Evolutionary conservation across 2,888 invertebrate genomes (phyloP).

Genomic region (Callosobruchus maculatus): DNA sequence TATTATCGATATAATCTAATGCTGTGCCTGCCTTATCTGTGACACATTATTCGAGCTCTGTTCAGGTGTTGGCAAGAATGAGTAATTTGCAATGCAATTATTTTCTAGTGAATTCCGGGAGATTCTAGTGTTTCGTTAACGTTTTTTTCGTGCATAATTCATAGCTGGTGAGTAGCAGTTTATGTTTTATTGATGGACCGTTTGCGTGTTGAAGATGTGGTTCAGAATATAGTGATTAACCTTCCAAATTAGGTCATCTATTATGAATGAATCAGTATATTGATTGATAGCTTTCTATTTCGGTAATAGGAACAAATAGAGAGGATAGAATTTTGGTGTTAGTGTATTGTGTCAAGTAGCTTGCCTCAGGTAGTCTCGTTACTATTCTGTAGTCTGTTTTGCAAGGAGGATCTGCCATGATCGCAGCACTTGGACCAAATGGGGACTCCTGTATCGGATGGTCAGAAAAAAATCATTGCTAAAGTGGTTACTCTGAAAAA

Average conservation of each 20-base stretch:
- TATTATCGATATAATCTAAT: not conserved
- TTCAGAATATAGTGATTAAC: not conserved
- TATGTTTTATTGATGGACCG: not conserved
- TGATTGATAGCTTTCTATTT: not conserved
- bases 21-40: not conserved
- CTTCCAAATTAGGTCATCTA: not conserved
- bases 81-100: not conserved
- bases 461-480: no score
- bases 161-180: not conserved
- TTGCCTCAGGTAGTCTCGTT: no score
- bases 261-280: not conserved
- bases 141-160: not conserved
- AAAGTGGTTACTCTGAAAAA: no score
- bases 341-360: no score
- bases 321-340: no score
- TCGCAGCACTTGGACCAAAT: no score
- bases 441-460: no score
- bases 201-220: not conserved
- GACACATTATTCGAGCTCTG: not conserved
- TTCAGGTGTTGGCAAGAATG: not conserved
- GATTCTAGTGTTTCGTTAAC: not conserved
- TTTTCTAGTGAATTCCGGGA: not conserved
- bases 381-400: no score
- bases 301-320: no score
- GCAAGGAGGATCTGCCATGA: no score